Evolutionary conservation across 1,140 invertebrate genomes (phyloP).

Genomic region (Diprion similis): DNA sequence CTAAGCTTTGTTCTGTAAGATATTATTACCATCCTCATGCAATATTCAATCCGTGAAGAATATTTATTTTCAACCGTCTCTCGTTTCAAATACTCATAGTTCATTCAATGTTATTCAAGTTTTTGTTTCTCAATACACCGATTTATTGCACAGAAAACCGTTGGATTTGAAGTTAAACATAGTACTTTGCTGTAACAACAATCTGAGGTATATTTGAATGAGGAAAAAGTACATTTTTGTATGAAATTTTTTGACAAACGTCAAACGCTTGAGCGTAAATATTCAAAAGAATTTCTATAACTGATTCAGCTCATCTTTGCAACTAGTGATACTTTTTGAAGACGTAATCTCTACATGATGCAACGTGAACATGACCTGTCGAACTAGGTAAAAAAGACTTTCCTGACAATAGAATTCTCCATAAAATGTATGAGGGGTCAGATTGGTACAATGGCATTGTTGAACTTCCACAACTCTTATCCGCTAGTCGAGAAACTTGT

Average conservation of each 20-base stretch:
- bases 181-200: too few relatives aligned
- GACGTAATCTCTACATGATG: conserved; percentile 21
- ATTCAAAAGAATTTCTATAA: too few relatives aligned
- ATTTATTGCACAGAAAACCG: too few relatives aligned
- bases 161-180: too few relatives aligned
- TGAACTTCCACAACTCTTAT: neutral
- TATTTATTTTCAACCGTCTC: neutral
- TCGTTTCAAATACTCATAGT: neutral
- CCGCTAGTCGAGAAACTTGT: neutral
- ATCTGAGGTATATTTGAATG: too few relatives aligned
- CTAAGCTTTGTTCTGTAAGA: conserved; percentile 27
- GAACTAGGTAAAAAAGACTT: conserved; percentile 27
- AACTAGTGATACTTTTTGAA: too few relatives aligned
- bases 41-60: conserved; percentile 32
- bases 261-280: too few relatives aligned
- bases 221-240: too few relatives aligned
- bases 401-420: conserved; percentile 15
- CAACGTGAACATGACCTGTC: conserved; percentile 40
- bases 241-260: too few relatives aligned
- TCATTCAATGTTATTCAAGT: neutral
- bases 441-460: conserved; percentile 37
- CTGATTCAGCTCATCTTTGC: too few relatives aligned
- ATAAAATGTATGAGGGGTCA: conserved; percentile 34
- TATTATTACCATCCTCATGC: conserved; percentile 38
- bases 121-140: too few relatives aligned